These are phyloP conservation scores for Drosophila tanythrix DNA, from an alignment of 2,888 invertebrate genomes.

Conservation along the genomic window DNA sequence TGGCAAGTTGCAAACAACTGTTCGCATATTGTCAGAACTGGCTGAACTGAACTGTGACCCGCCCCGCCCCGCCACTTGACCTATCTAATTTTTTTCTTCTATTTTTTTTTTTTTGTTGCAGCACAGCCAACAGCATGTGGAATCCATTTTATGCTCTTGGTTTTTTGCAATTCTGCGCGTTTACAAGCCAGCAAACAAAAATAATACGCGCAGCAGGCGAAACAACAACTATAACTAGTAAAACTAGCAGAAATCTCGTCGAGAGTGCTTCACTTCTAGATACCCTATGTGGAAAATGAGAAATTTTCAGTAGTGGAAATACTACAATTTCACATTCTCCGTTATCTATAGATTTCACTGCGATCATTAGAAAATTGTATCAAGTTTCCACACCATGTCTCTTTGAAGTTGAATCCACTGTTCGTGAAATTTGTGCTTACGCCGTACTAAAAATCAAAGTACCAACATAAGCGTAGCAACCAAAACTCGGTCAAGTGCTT, in stretches of 20 bases:
- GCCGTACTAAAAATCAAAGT: slow-evolving; percentile 44
- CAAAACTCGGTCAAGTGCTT: slow-evolving; percentile 55
- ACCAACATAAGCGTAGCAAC: slow-evolving; percentile 23
- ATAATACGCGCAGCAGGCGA: slow-evolving; percentile 39
- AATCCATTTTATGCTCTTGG: slow-evolving; percentile 8
- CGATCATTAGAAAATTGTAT: background rate
- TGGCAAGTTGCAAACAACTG: slow-evolving; percentile 8
- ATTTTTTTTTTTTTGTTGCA: background rate
- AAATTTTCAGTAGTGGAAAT: background rate
- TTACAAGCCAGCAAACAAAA: slow-evolving; percentile 55
- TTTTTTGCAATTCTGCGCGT: slow-evolving; percentile 27
- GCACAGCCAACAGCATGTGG: slow-evolving; percentile 4
- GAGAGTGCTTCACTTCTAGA: background rate
- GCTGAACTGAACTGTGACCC: slow-evolving; percentile 10
- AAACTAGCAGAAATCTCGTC: background rate
- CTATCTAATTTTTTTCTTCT: background rate
- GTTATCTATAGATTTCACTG: no score
- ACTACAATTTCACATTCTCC: background rate
- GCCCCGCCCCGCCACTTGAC: slow-evolving; percentile 6
- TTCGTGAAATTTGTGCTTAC: background rate
- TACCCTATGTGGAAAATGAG: slow-evolving; percentile 10
- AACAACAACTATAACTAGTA: slow-evolving; percentile 8
- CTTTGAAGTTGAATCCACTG: background rate
- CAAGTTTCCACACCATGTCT: background rate
- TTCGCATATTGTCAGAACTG: slow-evolving; percentile 20